phyloP scores from a whole-genome alignment of 2,113 vertebrate species.

The Platichthys stellatus region DNA sequence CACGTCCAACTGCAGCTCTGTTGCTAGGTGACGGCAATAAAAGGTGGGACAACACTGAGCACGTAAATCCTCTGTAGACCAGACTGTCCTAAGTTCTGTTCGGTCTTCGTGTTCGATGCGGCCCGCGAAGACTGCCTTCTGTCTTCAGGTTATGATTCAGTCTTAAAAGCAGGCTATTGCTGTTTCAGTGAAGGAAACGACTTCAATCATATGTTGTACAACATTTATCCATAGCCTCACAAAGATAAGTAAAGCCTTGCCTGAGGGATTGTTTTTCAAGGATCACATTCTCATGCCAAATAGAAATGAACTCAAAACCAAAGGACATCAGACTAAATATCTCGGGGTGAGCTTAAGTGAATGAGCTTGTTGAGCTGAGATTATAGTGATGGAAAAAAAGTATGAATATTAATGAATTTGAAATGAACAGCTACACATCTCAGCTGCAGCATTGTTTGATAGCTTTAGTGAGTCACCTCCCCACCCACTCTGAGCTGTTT shows the following conservation, averaged over 20 bases:
- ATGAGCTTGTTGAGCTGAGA: not conserved
- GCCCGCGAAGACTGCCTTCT: too few relatives aligned
- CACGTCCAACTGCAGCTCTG: too few relatives aligned
- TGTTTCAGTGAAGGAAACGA: not conserved
- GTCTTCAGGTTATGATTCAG: too few relatives aligned
- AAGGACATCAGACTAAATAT: not conserved
- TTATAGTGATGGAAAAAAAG: not conserved
- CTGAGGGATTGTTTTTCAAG: not conserved
- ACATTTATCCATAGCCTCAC: not conserved
- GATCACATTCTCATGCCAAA: not conserved
- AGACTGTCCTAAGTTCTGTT: too few relatives aligned
- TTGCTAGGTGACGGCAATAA: too few relatives aligned
- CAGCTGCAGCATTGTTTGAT: constrained; percentile 12
- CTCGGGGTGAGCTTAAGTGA: not conserved
- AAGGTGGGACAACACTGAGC: too few relatives aligned
- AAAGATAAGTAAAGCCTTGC: not conserved
- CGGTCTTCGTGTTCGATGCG: too few relatives aligned
- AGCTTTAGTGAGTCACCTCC: constrained; percentile 7
- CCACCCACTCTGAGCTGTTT: constrained; percentile 13
- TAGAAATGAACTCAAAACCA: too few relatives aligned
- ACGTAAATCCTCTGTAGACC: too few relatives aligned
- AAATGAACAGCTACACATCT: not conserved
- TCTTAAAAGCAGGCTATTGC: not conserved
- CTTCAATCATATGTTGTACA: not conserved
- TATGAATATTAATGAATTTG: not conserved